phyloP scores from a whole-genome alignment of 2,113 vertebrate genomes.

The Craseonycteris thonglongyai region DNA sequence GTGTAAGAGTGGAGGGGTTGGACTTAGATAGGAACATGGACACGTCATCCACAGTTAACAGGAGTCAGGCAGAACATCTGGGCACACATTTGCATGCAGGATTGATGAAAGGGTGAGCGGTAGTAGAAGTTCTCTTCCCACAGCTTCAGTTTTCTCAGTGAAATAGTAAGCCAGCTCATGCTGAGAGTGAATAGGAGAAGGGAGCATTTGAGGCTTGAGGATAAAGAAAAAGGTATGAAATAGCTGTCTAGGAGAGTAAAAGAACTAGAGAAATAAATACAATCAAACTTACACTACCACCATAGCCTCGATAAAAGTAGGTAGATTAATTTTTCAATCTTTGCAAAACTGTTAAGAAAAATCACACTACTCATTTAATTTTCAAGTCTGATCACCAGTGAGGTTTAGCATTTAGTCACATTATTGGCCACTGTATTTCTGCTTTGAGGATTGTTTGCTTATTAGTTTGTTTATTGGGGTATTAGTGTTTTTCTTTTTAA shows the following conservation, averaged over 20 bases:
- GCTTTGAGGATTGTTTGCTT: not conserved
- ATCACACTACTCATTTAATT: not conserved
- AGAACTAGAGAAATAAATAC: not conserved
- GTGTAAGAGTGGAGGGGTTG: not conserved
- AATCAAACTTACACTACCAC: not conserved
- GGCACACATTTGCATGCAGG: not conserved
- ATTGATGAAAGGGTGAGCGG: not conserved
- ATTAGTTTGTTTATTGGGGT: not conserved
- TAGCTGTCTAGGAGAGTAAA: not conserved
- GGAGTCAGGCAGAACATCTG: not conserved
- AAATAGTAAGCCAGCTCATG: conserved; percentile 1
- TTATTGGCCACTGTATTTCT: not conserved
- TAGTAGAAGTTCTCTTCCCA: not conserved
- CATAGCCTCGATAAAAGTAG: not conserved
- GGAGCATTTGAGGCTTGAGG: not conserved
- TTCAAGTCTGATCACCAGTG: not conserved
- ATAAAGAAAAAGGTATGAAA: not conserved
- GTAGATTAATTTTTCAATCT: conserved; percentile 8
- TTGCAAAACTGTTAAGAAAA: not conserved
- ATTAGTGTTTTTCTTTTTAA: conserved; percentile 42
- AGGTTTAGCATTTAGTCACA: conserved; percentile 1
- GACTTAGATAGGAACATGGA: not conserved
- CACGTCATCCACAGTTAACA: not conserved
- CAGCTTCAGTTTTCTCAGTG: conserved; percentile 4
- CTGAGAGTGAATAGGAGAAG: not conserved